These are phyloP conservation scores for Rhabdophis nuchalis DNA, from an alignment of 2,797 vertebrate species.

Conservation along the genomic window DNA sequence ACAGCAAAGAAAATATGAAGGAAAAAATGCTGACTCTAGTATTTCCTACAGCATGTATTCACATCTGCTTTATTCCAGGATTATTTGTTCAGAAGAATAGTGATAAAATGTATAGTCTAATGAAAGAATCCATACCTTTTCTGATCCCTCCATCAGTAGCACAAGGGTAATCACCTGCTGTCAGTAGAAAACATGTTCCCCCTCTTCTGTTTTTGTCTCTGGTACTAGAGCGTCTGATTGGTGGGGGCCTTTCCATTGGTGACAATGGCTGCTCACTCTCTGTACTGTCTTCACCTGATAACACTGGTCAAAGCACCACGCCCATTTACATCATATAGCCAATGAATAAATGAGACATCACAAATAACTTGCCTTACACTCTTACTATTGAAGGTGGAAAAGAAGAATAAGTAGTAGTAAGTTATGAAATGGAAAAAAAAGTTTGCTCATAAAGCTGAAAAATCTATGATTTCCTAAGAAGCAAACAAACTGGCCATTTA, in stretches of 20 bases:
- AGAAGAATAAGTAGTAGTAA: conserved; percentile 44
- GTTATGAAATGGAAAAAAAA: conserved; percentile 51
- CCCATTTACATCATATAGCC: conserved; percentile 72
- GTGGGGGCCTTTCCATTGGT: conserved; percentile 84
- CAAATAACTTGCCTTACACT: conserved; percentile 69
- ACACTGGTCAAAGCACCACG: conserved; percentile 81
- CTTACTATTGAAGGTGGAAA: conserved; percentile 61
- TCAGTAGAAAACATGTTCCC: conserved; percentile 92
- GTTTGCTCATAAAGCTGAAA: conserved; percentile 48
- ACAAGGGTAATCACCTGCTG: conserved; percentile 91
- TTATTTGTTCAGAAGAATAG: conserved; percentile 54
- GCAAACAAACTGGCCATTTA: conserved; percentile 14
- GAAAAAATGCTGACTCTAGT: conserved; percentile 43
- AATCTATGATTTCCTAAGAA: conserved; percentile 28
- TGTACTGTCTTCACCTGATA: conserved; percentile 92
- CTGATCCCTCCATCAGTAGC: conserved; percentile 86
- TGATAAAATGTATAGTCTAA: conserved; percentile 62
- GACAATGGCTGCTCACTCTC: conserved; percentile 92
- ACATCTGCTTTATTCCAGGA: conserved; percentile 49
- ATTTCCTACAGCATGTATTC: conserved; percentile 54
- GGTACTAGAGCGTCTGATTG: conserved; percentile 89
- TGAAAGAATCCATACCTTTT: conserved; percentile 85
- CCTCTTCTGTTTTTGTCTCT: conserved; percentile 87
- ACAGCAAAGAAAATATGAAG: conserved; percentile 41
- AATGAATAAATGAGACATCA: conserved; percentile 74